Evolutionary conservation across 64 coral and sea anemone species (phyloP), one percentile per base, ranked within the genome.

Genomic region (Actinia tenebrosa): DNA sequence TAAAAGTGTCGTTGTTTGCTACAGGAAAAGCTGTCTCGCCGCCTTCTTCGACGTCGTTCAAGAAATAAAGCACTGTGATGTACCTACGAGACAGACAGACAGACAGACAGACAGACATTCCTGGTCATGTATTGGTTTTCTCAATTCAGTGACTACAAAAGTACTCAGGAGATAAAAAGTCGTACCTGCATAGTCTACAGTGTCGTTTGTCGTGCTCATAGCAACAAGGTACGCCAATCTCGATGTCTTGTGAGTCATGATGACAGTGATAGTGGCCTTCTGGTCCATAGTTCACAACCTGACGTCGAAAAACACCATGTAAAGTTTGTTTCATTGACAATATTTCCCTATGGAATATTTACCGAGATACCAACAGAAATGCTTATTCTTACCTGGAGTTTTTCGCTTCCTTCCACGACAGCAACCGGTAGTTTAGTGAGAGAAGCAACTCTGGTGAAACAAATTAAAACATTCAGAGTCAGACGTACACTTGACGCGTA

Each of bases 261-360:
- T 96, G 94, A 59, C 94, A 96, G 68, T 96, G 94, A 84, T 96
- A 96, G 86, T 96, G 94, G n/a, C 94, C 94, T 71, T 96, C 94
- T 44, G 94, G 88, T 64, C 89, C 84, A 50, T 96, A 96, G 81
- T 87, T 89, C 45, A 96, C 94, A 19, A 96, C 94, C 94, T 96
- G 22, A 2, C 4, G 27, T 9, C 20, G 14, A 17, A 60, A 16
- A 77, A 23, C 15, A 71, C 37, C n/a, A 19, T 22, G 10, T 11
- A 58, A 6, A 58, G 10, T 16, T 58, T 16, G 56, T 58, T 58
- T 58, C 63, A 23, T 75, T 75, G 10, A 25, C 42, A 58, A 14
- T 58, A 1, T 75, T 75, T 75, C 69, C 13, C 5, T 7, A 6
- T 9, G 63, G 4, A n/a, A n/a, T 66, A n/a, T 23, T n/a, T n/a